Evolutionary conservation across 2,113 vertebrate species (phyloP), one percentile per base, ranked within the genome.

Genomic region (Silurus glanis): DNA sequence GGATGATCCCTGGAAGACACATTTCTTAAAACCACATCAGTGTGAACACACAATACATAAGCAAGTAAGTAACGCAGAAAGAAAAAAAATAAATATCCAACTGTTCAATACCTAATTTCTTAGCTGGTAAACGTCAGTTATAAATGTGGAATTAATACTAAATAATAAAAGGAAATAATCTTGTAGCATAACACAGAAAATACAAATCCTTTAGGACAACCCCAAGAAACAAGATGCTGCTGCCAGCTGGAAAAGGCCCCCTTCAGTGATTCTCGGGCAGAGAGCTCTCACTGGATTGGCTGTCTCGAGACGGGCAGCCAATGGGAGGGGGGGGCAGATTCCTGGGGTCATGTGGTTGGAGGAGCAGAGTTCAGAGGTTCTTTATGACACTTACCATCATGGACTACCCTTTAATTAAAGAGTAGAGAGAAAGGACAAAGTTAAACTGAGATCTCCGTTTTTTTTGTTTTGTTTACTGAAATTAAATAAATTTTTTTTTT

Each of bases 341-440:
- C 97, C 97, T 96, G 96, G 96, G 97, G 97, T 98, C 97, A 98
- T 97, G 97, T 98, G 97, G 97, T 98, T 97, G 97, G 96, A 98
- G 98, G 97, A 97, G 98, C 96, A 95, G 95, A 96, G 94, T 95
- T 96, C 95, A 99, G 97, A 98, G 97, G 96, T 97, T 97, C 98
- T 97, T 97, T 99, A 97, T 98, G 97, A 95, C 94, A 99, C 98
- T 99, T 99, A 99, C 97, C 97, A 98, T 97, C 98, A 98, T 93
- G 97, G 97, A 97, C 98, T 99, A 99, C 98, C 98, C 98, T 99
- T 99, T 97, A 99, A 99, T 99, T 95, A 99, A 99, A 99, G 97
- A 99, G 98, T 99, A 99, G 97, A 99, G 97, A 99, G 92, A 99
- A 99, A 99, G 97, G 97, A 98, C 96, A 98, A 97, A 98, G 97